Base-by-base conservation (phyloP, 2,113 vertebrate species). In the Callocephalon fimbriatum region DNA sequence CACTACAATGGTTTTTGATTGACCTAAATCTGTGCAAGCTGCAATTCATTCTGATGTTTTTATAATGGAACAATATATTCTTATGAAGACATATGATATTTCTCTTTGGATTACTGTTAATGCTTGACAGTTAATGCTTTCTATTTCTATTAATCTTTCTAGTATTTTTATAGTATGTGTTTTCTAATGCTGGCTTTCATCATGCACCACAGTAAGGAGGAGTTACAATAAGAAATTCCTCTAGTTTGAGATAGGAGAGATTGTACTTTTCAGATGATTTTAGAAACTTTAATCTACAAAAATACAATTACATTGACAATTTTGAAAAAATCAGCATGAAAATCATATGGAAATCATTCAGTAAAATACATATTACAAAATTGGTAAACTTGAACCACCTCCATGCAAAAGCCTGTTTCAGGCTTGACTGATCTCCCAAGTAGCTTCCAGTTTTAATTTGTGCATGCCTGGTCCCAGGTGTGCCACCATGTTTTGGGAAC, bases 141-240 rank as follows among this genome's bases (percentile, higher is more conserved):
- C 78, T 86, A 31, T 78, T 70, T 76, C 23, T 61, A 50, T 10
- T 78, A 31, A 73, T 31, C 19, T 83, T 62, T 62, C 48, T 29
- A 25, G 7, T 73, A 17, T 26, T 77, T 77, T 72, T 59, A 19
- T 4, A 53, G 9, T 23, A 44, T 42, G 14, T 35, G 12, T 66
- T 96, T 44, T 66, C 17, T 73, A 80, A 25, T 21, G 7, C 13
- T 74, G 76, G 5, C 20, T 84, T 72, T 71, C 45, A 53, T 54
- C 3, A 0, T 45, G 12, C 8, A 51, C 4, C 1, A 5, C 4
- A n/a, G 9, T 67, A 66, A 77, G 32, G 17, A 50, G 2, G 16
- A 70, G 44, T 42, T 76, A 31, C 23, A 81, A n/a, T 1, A 68
- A 4, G 12, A 85, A 44, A 75, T n/a, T 32, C 66, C 14, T 19